These are phyloP conservation scores for Ephialtes manifestator DNA, from an alignment of 2,888 invertebrate species.

Conservation along the genomic window DNA sequence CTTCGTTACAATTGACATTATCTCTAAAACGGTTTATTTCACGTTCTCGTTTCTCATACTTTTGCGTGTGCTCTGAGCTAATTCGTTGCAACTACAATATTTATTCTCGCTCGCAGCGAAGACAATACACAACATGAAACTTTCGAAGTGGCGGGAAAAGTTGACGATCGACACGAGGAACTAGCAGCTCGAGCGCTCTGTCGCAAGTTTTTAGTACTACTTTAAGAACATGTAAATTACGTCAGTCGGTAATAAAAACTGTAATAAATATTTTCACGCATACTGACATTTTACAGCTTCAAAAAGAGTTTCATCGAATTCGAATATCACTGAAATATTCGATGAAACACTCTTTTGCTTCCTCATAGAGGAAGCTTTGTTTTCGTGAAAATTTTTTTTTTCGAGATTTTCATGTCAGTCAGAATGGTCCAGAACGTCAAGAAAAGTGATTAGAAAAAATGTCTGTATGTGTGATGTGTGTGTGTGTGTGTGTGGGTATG, in stretches of 20 bases:
- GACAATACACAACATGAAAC: slow-evolving; percentile 21
- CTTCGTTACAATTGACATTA: slow-evolving; percentile 52
- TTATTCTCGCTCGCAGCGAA: not conserved
- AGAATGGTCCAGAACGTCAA: too few relatives aligned
- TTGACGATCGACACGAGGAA: not conserved
- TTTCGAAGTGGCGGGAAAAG: slow-evolving; percentile 48
- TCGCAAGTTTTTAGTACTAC: not conserved
- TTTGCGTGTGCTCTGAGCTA: not conserved
- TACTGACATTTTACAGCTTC: too few relatives aligned
- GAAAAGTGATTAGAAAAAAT: too few relatives aligned
- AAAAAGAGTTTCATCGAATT: too few relatives aligned
- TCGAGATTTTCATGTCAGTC: too few relatives aligned
- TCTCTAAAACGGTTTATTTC: slow-evolving; percentile 7
- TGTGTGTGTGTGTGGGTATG: too few relatives aligned
- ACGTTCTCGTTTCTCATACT: slow-evolving; percentile 7
- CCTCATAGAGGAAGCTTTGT: too few relatives aligned
- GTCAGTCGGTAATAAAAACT: not conserved
- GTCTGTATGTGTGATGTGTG: too few relatives aligned
- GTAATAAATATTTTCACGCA: too few relatives aligned
- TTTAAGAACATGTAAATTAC: not conserved
- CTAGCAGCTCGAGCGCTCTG: not conserved
- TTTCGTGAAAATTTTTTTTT: too few relatives aligned
- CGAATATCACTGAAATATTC: too few relatives aligned
- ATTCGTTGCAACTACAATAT: not conserved
- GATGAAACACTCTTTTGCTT: too few relatives aligned